Evolutionary conservation across 2,888 invertebrate species (phyloP).

Genomic region (Lucinisca nassula): DNA sequence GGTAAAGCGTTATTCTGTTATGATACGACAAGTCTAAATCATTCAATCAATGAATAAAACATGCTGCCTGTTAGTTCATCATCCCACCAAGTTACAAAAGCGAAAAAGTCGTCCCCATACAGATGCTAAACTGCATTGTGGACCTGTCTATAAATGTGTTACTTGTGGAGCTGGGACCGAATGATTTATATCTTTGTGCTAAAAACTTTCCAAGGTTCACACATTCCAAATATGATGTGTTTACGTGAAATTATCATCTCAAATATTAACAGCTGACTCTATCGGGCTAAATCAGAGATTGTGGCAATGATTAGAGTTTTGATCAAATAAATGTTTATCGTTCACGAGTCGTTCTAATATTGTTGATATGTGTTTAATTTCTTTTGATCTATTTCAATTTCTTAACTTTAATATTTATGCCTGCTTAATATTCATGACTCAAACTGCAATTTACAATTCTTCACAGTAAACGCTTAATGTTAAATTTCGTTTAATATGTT

Average conservation of each 20-base stretch:
- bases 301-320: slow-evolving; percentile 1
- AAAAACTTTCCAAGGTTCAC: not conserved
- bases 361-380: not conserved
- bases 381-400: slow-evolving; percentile 12
- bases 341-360: not conserved
- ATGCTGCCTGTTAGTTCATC: not conserved
- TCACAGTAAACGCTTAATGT: not conserved
- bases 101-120: not conserved
- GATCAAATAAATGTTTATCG: slow-evolving; percentile 16
- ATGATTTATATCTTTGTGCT: slow-evolving; percentile 6
- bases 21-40: not conserved
- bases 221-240: not conserved
- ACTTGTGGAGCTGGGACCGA: not conserved
- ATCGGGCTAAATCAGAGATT: slow-evolving; percentile 5
- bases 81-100: not conserved
- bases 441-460: not conserved
- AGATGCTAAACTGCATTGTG: not conserved
- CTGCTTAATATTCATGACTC: slow-evolving; percentile 11
- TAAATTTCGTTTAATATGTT: slow-evolving; percentile 13
- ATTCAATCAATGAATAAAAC: not conserved
- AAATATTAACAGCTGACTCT: not conserved
- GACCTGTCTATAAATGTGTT: not conserved
- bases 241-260: slow-evolving; percentile 10
- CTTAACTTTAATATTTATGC: slow-evolving; percentile 4
- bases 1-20: not conserved